These are phyloP conservation scores for Lates calcarifer DNA, from an alignment of 2,113 vertebrate species.

Conservation along the genomic window DNA sequence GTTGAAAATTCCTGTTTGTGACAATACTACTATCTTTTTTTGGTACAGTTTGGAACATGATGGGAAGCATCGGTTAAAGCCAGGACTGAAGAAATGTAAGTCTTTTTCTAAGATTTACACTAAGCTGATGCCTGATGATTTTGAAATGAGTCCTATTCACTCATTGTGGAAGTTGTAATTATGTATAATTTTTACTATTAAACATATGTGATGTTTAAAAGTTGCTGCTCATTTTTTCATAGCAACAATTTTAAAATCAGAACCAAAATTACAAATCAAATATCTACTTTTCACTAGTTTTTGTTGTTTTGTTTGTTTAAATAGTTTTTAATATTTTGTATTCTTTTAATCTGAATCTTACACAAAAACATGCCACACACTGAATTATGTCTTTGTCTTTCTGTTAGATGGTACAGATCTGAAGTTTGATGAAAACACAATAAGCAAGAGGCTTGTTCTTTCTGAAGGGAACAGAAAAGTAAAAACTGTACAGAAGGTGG, in stretches of 20 bases:
- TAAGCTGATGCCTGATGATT: too few species aligned
- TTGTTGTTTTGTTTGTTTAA: too few species aligned
- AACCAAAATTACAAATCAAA: too few species aligned
- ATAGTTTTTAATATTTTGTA: background rate
- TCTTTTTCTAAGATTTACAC: background rate
- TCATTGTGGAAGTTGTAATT: too few species aligned
- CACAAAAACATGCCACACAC: too few species aligned
- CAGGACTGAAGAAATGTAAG: constrained; percentile 56
- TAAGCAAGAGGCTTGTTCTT: constrained; percentile 31
- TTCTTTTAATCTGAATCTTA: too few species aligned
- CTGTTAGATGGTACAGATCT: constrained; percentile 60
- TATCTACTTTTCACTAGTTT: background rate
- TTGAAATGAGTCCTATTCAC: too few species aligned
- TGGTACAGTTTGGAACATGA: constrained; percentile 39
- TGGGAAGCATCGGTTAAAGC: constrained; percentile 41
- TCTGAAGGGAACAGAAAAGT: constrained; percentile 17
- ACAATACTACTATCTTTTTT: background rate
- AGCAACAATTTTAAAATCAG: too few species aligned
- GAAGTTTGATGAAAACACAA: constrained; percentile 54
- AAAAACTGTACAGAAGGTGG: background rate
- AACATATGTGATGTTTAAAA: too few species aligned
- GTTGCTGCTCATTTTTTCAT: too few species aligned
- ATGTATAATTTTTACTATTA: background rate
- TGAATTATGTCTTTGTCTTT: background rate
- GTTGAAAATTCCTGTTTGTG: background rate